Evolutionary conservation across 2,888 invertebrate species (phyloP).

Genomic region (Ellobium chinense): DNA sequence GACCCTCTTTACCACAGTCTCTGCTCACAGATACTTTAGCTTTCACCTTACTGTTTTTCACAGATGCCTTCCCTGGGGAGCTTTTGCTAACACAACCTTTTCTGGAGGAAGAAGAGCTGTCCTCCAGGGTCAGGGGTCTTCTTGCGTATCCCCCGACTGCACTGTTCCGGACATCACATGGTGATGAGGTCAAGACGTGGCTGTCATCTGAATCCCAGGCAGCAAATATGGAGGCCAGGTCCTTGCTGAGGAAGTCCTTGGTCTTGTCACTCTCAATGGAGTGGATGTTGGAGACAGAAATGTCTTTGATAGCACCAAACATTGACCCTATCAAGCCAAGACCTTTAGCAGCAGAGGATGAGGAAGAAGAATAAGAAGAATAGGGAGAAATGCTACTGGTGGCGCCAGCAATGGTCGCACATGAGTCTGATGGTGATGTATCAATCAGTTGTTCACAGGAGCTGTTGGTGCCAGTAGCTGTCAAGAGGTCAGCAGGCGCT

Average conservation of each 20-base stretch:
- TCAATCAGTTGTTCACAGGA: neutral
- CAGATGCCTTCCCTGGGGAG: neutral
- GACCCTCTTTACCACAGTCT: neutral
- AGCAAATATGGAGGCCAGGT: conserved; percentile 57
- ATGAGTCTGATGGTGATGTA: neutral
- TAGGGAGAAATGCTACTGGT: neutral
- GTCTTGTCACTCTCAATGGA: conserved; percentile 73
- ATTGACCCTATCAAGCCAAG: conserved; percentile 50
- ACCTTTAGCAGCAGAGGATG: conserved; percentile 43
- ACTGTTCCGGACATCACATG: neutral
- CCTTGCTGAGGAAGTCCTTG: conserved; percentile 71
- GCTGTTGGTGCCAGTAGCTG: neutral
- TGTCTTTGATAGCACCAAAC: conserved; percentile 77
- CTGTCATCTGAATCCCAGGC: conserved; percentile 39
- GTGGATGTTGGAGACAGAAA: conserved; percentile 76
- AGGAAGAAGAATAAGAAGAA: too few species aligned
- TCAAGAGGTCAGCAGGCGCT: neutral
- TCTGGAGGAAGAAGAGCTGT: neutral
- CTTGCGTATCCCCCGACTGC: neutral
- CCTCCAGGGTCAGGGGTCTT: conserved; percentile 17
- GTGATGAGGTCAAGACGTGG: conserved; percentile 1
- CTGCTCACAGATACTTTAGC: neutral
- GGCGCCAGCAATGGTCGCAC: neutral
- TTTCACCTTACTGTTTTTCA: neutral
- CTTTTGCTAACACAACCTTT: neutral